A percentile compares a stretch with the other conserved stretches of the same genome.
Conservation (phyloP, 1,140 invertebrate genomes). For the Pemphigus obesinymphae region DNA sequence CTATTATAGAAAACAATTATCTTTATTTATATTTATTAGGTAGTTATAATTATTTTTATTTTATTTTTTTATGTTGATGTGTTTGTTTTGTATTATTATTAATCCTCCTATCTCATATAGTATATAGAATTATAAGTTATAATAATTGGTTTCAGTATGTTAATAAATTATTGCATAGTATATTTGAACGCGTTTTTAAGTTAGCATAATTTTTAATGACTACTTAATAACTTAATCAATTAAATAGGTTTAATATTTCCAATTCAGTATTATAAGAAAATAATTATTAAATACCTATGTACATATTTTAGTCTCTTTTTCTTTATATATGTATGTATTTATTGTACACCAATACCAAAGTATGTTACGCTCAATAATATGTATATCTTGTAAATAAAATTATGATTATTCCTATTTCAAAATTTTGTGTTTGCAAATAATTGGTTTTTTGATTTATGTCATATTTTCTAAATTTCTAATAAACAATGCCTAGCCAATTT, state of each 20-base stretch:
- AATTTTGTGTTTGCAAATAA: neutral
- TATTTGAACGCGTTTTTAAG: neutral
- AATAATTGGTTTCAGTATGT: conserved; percentile 1
- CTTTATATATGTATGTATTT: neutral
- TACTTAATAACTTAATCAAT: neutral
- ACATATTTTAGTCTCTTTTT: conserved; percentile 12
- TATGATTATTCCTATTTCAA: neutral
- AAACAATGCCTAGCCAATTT: no score
- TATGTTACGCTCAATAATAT: conserved; percentile 40
- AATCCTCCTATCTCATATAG: neutral
- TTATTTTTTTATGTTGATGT: conserved; percentile 1
- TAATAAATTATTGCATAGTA: neutral
- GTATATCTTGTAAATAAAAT: conserved; percentile 31
- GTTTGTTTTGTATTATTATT: neutral
- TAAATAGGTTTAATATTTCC: neutral
- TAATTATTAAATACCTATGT: conserved; percentile 6
- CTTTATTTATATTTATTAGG: neutral
- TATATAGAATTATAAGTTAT: neutral
- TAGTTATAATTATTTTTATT: conserved; percentile 1
- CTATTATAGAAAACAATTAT: neutral
- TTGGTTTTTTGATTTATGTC: neutral
- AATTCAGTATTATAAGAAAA: conserved; percentile 14
- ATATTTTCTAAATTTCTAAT: neutral
- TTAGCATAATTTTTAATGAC: neutral
- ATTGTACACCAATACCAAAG: conserved; percentile 23